Conservation (phyloP, 2,113 vertebrate genomes). For the Leptosomus discolor region DNA sequence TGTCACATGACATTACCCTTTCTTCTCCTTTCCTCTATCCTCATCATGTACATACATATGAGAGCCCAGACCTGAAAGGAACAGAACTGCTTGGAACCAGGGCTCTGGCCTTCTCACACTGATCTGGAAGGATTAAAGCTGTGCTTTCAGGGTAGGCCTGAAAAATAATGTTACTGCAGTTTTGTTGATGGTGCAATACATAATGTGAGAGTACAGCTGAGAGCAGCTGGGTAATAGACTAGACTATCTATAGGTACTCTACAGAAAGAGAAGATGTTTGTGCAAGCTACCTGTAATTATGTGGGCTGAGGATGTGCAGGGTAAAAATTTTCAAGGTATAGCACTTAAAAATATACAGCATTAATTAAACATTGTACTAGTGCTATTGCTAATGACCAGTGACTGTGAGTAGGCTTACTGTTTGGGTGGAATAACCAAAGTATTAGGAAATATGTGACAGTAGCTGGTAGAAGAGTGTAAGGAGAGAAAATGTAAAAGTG, state of each 20-base stretch:
- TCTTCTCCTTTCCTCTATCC: not conserved
- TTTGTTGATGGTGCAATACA: accelerated
- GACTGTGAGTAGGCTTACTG: not conserved
- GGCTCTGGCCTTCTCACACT: not conserved
- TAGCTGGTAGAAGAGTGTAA: not conserved
- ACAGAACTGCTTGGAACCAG: not conserved
- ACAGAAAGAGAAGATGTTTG: not conserved
- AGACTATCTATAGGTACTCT: not conserved
- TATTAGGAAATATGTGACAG: not conserved
- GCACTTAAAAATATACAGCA: not conserved
- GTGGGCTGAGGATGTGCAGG: not conserved
- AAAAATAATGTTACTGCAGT: not conserved
- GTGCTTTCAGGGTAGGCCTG: not conserved
- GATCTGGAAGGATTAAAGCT: not conserved
- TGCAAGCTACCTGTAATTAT: not conserved
- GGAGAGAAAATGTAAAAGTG: not conserved
- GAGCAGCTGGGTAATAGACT: not conserved
- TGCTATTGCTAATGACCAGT: not conserved
- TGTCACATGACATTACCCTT: not conserved
- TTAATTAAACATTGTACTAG: not conserved
- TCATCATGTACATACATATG: not conserved
- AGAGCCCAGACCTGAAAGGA: not conserved
- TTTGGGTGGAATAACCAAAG: not conserved
- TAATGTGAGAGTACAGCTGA: not conserved
- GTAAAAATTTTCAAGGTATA: not conserved